Base-by-base conservation (phyloP, 2,888 invertebrate species). In the Hofmannophila pseudospretella region DNA sequence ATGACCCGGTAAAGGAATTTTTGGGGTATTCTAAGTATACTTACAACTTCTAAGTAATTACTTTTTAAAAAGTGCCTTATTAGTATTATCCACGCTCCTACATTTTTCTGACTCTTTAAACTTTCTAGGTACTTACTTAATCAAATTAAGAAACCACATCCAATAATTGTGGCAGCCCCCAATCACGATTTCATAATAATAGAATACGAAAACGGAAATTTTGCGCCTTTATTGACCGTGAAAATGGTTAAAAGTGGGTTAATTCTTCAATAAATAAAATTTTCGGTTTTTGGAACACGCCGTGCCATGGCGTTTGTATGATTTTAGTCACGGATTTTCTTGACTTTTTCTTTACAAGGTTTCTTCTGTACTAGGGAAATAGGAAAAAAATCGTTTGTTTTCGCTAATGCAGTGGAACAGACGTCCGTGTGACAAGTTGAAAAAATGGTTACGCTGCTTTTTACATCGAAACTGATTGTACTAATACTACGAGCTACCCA, bases 161-260 rank as follows among this genome's bases (percentile, higher is more conserved):
- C 16, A 16, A 16, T 16, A 26, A 13, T 13, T 12, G 14, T 16
- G 26, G 10, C 30, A 9, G 9, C 13, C 40, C 48, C 45, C 47
- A 45, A 54, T 61, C 61, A 67, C 59, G 56, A 59, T 60, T 65
- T 54, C 34, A 45, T 55, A 54, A 57, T 57, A 61, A 65, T 54
- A 44, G 44, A 20, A 62, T 53, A 50, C 46, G 47, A 51, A 56
- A 60, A 51, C 44, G 39, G 43, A 47, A 54, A 67, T 65, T 62
- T 61, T 54, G 45, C 65, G 63, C 52, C 59, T 58, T 49, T 57
- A 63, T 62, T 55, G 49, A 58, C 61, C 67, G 54, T 71, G 68
- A 62, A 66, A 63, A 58, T 36, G 37, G 33, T 41, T 41, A 37
- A 52, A 63, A 58, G 51, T 61, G 49, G 54, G 58, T 53, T 59